Evolutionary conservation across 2,888 invertebrate species (phyloP).

Genomic region (Orgyia antiqua): DNA sequence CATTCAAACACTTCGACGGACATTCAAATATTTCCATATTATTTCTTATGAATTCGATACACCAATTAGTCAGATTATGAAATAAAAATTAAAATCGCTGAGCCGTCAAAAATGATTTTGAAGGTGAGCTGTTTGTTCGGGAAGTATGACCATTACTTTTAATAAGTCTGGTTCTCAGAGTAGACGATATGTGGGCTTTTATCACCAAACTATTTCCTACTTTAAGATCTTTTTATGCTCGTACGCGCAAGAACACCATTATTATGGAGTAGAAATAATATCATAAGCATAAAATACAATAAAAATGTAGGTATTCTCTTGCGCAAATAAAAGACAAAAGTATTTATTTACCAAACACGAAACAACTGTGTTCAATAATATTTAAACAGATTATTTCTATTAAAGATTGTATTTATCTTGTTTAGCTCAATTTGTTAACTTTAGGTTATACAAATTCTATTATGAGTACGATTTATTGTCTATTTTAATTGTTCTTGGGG

Average conservation of each 20-base stretch:
- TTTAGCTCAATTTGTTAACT: slow-evolving; percentile 67
- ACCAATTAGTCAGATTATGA: slow-evolving; percentile 8
- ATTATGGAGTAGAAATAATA: slow-evolving; percentile 32
- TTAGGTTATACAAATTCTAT: slow-evolving; percentile 58
- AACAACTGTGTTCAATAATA: slow-evolving; percentile 15
- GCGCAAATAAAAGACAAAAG: slow-evolving; percentile 27
- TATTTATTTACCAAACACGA: slow-evolving; percentile 15
- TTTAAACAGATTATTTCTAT: slow-evolving; percentile 30
- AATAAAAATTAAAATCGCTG: neutral
- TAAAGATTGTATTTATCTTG: slow-evolving; percentile 29
- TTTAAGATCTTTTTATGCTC: slow-evolving; percentile 49
- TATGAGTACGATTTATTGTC: slow-evolving; percentile 32
- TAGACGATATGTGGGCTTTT: too few relatives aligned
- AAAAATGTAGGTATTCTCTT: slow-evolving; percentile 24
- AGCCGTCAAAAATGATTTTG: slow-evolving; percentile 3
- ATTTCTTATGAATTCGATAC: slow-evolving; percentile 19
- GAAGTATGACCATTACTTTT: too few relatives aligned
- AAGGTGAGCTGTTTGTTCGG: too few relatives aligned
- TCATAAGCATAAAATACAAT: slow-evolving; percentile 47
- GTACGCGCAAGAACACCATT: slow-evolving; percentile 40
- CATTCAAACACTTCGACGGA: slow-evolving; percentile 9
- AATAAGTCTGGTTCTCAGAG: too few relatives aligned
- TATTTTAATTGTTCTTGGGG: slow-evolving; percentile 47
- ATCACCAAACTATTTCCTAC: slow-evolving; percentile 42
- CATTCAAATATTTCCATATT: slow-evolving; percentile 17